Conservation (phyloP, 2,113 vertebrate species). For the Axis porcinus region DNA sequence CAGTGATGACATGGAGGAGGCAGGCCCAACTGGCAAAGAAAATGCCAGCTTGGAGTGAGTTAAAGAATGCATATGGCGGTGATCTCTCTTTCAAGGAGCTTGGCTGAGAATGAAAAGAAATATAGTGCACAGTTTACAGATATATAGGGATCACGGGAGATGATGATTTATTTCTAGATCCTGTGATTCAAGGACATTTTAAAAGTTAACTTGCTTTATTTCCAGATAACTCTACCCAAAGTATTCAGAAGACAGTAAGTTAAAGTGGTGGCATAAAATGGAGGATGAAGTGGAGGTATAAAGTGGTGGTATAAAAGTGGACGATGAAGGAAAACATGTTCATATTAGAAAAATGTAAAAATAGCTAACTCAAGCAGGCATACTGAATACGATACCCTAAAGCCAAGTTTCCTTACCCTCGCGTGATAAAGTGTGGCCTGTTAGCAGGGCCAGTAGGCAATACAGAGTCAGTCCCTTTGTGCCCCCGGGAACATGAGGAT, state of each 20-base stretch:
- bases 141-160: background rate
- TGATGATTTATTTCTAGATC: background rate
- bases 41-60: background rate
- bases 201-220: background rate
- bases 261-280: background rate
- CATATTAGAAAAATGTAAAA: background rate
- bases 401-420: background rate
- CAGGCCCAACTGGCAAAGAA: background rate
- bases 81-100: background rate
- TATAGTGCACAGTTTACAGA: background rate
- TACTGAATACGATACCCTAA: background rate
- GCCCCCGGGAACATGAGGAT: background rate
- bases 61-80: background rate
- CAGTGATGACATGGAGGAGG: background rate
- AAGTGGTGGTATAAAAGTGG: background rate
- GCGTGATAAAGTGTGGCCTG: rapidly evolving
- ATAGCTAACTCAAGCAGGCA: background rate
- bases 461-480: background rate
- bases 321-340: background rate
- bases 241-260: background rate
- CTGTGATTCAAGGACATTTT: background rate
- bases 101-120: background rate
- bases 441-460: background rate
- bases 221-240: background rate
- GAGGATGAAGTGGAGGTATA: background rate